Percentiles rank a stretch among this genome's conserved stretches.
Evolutionary conservation across 2,888 invertebrate species (phyloP).

Genomic region (Orthonychiurus folsomi): DNA sequence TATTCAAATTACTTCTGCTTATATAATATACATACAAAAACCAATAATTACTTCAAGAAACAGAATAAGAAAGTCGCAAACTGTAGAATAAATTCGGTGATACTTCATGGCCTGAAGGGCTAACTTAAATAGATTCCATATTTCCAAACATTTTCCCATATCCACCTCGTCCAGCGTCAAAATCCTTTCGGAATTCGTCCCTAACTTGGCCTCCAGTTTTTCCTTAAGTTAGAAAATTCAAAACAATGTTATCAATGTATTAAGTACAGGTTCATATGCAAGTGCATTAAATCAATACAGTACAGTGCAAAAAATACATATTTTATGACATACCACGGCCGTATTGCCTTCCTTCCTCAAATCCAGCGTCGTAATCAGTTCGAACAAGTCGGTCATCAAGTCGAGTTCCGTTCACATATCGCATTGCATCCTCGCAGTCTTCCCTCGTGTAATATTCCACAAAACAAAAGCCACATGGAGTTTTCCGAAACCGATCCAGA

Average conservation of each 20-base stretch:
- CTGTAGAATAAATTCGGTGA: too few relatives aligned
- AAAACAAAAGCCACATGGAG: slow-evolving; percentile 99
- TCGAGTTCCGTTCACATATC: slow-evolving; percentile 91
- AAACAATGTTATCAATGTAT: too few relatives aligned
- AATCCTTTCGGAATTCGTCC: slow-evolving; percentile 96
- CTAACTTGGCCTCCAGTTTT: slow-evolving; percentile 58
- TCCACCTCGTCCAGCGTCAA: slow-evolving; percentile 91
- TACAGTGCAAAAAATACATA: too few relatives aligned
- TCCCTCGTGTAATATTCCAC: slow-evolving; percentile 65
- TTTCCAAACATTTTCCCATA: slow-evolving; percentile 79
- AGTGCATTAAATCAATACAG: too few relatives aligned
- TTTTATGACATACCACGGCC: too few relatives aligned
- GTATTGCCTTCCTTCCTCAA: slow-evolving; percentile 92
- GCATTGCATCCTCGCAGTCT: slow-evolving; percentile 51
- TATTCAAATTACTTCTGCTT: too few relatives aligned
- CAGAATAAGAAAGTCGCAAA: too few relatives aligned
- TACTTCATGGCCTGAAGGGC: too few relatives aligned
- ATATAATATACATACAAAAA: too few relatives aligned
- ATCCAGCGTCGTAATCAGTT: slow-evolving; percentile 99
- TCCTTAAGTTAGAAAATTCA: too few relatives aligned
- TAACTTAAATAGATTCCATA: slow-evolving; percentile 11
- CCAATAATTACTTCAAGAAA: too few relatives aligned
- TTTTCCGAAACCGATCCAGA: slow-evolving; percentile 92
- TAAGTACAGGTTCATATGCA: too few relatives aligned
- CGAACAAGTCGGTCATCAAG: slow-evolving; percentile 93